These are phyloP conservation scores for Apostichopus japonicus DNA, from an alignment of 35 echinoderm and acorn worm genomes.

Conservation along the genomic window DNA sequence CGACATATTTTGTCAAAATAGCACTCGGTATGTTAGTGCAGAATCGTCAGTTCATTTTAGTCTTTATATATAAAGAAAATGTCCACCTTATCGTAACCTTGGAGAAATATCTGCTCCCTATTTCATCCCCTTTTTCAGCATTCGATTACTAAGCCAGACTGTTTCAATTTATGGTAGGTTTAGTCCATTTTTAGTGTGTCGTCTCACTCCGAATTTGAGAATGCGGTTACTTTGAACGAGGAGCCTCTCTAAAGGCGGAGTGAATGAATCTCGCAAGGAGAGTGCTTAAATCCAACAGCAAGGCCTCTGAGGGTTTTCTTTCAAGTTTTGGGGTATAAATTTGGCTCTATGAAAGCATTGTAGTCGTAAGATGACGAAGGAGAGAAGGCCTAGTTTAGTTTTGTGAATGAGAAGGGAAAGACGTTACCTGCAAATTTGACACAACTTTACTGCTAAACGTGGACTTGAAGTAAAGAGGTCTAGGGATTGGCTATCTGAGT, in stretches of 20 bases:
- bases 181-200: not conserved
- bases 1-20: not conserved
- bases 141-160: not conserved
- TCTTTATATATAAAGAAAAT: not conserved
- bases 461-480: too few species aligned
- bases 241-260: not conserved
- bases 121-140: not conserved
- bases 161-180: not conserved
- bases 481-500: too few species aligned
- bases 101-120: not conserved
- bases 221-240: not conserved
- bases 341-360: not conserved
- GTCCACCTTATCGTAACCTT: not conserved
- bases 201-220: not conserved
- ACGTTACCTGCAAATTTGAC: not conserved
- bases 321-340: not conserved
- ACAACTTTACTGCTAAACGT: too few species aligned
- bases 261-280: not conserved
- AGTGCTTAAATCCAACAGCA: conserved; percentile 8
- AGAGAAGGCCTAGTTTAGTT: not conserved
- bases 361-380: not conserved
- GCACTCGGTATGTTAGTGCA: too few species aligned
- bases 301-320: not conserved
- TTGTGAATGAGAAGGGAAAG: not conserved
- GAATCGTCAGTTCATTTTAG: too few species aligned